Evolutionary conservation across 2,888 invertebrate species (phyloP), one percentile per base, ranked within the genome.

Genomic region (Drosophila rubida): DNA sequence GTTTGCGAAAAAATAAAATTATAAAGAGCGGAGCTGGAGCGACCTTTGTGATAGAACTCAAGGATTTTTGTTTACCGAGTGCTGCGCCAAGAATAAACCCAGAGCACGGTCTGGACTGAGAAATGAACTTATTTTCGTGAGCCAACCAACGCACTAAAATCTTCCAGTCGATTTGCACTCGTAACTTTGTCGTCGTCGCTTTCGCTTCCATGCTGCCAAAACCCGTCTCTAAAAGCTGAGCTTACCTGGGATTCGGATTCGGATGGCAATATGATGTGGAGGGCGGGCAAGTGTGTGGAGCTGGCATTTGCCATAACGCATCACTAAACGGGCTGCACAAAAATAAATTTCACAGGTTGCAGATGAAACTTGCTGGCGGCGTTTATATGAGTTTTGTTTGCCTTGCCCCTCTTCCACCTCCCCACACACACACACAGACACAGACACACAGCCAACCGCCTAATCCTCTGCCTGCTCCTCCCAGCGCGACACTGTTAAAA

Each of bases 161-260:
- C 88, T 88, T 85, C 84, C 86, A 71, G 61, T 83, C 84, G 88
- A 88, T 85, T 84, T 87, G 69, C 67, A 75, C 45, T 65, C 48
- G 50, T 54, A 71, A 67, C 64, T 62, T 64, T 49, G 57, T 44
- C 68, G 61, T 48, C 32, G 48, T 6, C 44, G 23, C n/a, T 50
- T 35, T 37, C 50, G 39, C 14, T 13, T 37, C 14, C 35, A 37
- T 25, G 27, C 8, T 75, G 81, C 71, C 83, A 80, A 85, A 75
- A 64, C 68, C 44, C 37, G 14, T 45, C 16, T 45, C 19, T 14
- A 19, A 44, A 53, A 59, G 23, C 45, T 13, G n/a, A 53, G 57
- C 51, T 76, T 55, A 71, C 61, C 76, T 71, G 66, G 13, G 44
- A 49, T 46, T 53, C 14, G 16, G 22, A 13, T 46, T 48, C 14